Percentiles rank a stretch among this genome's conserved stretches.
phyloP scores from a whole-genome alignment of 1,140 invertebrate species.

The Bradysia coprophila region DNA sequence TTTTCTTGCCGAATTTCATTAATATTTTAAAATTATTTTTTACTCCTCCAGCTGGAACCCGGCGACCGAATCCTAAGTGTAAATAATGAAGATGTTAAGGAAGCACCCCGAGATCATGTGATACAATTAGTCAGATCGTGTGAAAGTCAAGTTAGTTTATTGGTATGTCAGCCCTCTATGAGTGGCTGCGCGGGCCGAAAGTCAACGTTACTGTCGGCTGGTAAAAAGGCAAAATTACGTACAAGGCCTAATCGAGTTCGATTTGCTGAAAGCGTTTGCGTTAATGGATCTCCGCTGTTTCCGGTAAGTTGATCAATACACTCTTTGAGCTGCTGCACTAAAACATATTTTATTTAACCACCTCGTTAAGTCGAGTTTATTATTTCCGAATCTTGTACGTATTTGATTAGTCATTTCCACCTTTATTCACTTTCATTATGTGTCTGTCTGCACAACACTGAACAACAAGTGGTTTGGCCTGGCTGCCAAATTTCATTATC shows the following conservation, averaged over 20 bases:
- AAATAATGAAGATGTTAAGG: conserved; percentile 75
- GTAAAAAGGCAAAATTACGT: conserved; percentile 64
- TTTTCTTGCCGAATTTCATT: too few species aligned
- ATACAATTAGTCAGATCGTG: conserved; percentile 74
- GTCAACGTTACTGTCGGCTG: conserved; percentile 68
- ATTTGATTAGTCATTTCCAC: too few species aligned
- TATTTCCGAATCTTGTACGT: too few species aligned
- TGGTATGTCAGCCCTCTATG: conserved; percentile 66
- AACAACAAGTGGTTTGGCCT: too few species aligned
- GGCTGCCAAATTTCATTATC: too few species aligned
- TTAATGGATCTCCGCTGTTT: conserved; percentile 63
- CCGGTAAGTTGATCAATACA: conserved; percentile 42
- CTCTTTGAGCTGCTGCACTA: too few species aligned
- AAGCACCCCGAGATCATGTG: conserved; percentile 69
- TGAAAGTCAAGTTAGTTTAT: conserved; percentile 48
- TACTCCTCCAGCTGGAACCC: conserved; percentile 43
- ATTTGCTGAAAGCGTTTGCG: conserved; percentile 74
- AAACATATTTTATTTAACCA: too few species aligned
- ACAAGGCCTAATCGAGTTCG: conserved; percentile 67
- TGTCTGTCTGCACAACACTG: too few species aligned
- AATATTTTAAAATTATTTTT: background rate
- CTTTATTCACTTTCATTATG: too few species aligned
- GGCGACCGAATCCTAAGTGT: conserved; percentile 80
- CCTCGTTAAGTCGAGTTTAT: too few species aligned
- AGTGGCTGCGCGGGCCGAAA: conserved; percentile 38